Base-by-base conservation (phyloP, 2,113 vertebrate genomes). In the Scopus umbretta region DNA sequence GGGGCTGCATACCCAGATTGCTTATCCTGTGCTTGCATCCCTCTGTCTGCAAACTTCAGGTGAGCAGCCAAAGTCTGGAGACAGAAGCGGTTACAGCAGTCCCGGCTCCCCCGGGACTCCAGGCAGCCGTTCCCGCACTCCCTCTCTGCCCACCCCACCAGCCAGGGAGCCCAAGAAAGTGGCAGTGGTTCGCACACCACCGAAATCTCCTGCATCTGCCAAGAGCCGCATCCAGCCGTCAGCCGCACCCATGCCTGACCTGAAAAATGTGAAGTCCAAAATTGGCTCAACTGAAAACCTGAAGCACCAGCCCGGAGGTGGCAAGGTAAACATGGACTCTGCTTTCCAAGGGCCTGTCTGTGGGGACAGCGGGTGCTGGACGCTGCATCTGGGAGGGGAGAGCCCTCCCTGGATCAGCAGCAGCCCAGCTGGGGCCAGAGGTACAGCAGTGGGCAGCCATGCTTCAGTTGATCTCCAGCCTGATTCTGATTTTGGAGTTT, bases 271-370 rank as follows among this genome's bases (percentile, higher is more conserved):
- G 89, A 98, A 92, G 90, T 99, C 99, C 96, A 99, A 99, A 98
- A 99, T 99, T 2, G 99, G 99, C 90, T 99, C 99, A 67, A 99
- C 98, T 0, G 99, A 99, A 2, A 99, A 99, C 98, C 98, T 99
- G 66, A 99, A 99, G 76, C 98, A 99, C 97, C 99, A 99, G 97
- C 99, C 99, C 0, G 99, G 99, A 92, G 99, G 99, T 1, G 99
- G 99, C 76, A 99, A 98, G 99, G 99, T 99, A 98, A 97, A 65
- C 17, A 20, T 3, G 2, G 13, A 1, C 2, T 78, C 42, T 49
- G 71, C 80, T 67, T 16, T 14, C 53, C 71, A 47, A 47, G 73
- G 55, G 13, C 3, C 47, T 38, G 38, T 1, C 30, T 7, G 26
- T 0, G 43, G 86, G 71, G 56, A 5, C 19, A 6, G 34, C 0